A percentile compares a stretch with the other conserved stretches of the same genome.
Evolutionary conservation across 37 sponge, comb jelly and placozoan species (phyloP).

Genomic region (Theonella swinhoei): DNA sequence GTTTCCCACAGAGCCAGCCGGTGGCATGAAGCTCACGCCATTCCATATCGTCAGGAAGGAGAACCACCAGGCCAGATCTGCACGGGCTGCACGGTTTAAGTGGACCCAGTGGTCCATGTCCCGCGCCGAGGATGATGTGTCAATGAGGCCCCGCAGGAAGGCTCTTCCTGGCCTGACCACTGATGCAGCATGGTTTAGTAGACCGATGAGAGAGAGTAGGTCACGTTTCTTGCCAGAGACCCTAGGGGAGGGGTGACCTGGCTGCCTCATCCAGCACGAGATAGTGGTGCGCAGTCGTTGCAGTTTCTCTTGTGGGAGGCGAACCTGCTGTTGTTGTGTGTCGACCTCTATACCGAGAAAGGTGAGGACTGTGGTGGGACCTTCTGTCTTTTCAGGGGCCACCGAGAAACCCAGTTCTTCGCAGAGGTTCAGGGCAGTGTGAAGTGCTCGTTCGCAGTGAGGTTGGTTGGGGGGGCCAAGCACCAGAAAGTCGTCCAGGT

Average conservation of each 20-base stretch:
- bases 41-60: neutral
- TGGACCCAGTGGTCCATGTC: neutral
- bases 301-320: constrained; percentile 3
- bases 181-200: neutral
- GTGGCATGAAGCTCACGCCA: neutral
- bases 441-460: neutral
- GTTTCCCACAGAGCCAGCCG: neutral
- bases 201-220: constrained; percentile 9
- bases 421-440: neutral
- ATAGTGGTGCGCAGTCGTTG: neutral
- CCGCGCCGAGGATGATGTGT: neutral
- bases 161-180: constrained; percentile 11
- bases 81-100: constrained; percentile 1
- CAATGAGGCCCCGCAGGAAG: constrained; percentile 5
- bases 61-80: constrained; percentile 21
- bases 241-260: no score
- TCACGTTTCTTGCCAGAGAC: neutral
- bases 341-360: constrained; percentile 5
- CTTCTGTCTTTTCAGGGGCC: neutral
- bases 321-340: neutral
- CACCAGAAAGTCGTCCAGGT: constrained; percentile 12
- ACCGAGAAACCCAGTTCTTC: neutral
- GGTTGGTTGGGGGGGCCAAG: neutral
- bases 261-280: neutral
- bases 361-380: constrained; percentile 1